Conservation (phyloP, 1,140 invertebrate species). For the Penaeus indicus region DNA sequence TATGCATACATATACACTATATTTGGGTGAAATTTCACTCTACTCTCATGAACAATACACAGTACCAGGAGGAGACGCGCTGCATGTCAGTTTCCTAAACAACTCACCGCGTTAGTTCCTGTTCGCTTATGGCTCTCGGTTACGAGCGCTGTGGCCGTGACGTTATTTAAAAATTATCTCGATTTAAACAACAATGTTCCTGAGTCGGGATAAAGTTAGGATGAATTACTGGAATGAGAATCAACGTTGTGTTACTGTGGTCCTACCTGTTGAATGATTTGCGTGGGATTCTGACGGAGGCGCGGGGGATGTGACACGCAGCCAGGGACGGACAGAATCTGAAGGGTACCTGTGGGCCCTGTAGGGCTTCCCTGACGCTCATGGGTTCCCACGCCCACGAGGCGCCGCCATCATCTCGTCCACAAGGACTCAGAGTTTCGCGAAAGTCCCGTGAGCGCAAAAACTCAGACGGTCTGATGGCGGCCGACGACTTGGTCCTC, state of each 20-base stretch:
- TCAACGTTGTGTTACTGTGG: not conserved
- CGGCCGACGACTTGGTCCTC: slow-evolving; percentile 26
- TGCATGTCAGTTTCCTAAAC: no score
- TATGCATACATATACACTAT: no score
- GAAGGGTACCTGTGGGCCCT: slow-evolving; percentile 50
- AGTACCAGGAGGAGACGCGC: no score
- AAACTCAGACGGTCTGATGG: slow-evolving; percentile 17
- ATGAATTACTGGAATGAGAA: not conserved
- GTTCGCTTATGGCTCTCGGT: no score
- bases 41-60: no score
- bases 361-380: slow-evolving; percentile 23
- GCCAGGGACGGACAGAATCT: slow-evolving; percentile 46
- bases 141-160: no score
- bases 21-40: no score
- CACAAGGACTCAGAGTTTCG: slow-evolving; percentile 32
- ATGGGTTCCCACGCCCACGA: slow-evolving; percentile 27
- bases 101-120: no score
- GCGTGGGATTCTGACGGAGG: slow-evolving; percentile 42
- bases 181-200: no score
- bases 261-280: not conserved
- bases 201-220: not conserved
- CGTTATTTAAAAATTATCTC: no score
- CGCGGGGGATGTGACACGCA: slow-evolving; percentile 46
- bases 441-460: slow-evolving; percentile 40
- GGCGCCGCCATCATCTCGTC: slow-evolving; percentile 29